Conservation (phyloP, 2,888 invertebrate species). For the Chironomus riparius region DNA sequence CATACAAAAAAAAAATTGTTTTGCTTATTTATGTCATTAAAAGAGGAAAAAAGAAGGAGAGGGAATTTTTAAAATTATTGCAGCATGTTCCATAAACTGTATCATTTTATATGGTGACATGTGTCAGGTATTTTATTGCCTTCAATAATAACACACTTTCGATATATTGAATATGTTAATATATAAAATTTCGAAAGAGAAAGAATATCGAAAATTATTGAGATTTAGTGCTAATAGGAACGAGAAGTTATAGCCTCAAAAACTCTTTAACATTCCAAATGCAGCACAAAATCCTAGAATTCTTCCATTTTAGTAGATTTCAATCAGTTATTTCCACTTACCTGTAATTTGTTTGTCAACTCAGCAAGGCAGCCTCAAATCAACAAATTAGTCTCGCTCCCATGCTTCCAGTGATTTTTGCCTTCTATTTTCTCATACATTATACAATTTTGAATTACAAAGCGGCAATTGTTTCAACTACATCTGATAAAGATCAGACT, state of each 20-base stretch:
- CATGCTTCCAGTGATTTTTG: neutral
- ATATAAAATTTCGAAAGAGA: neutral
- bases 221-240: too few species aligned
- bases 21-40: neutral
- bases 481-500: neutral
- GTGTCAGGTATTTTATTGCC: neutral
- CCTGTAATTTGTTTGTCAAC: neutral
- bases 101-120: neutral
- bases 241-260: too few species aligned
- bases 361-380: neutral
- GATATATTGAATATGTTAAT: too few species aligned
- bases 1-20: neutral
- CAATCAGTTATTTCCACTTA: neutral
- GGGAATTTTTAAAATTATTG: neutral
- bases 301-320: too few species aligned
- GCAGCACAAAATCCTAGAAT: neutral
- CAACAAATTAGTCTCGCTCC: neutral
- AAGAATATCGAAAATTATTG: too few species aligned
- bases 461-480: conserved; percentile 1
- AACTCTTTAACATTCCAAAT: neutral
- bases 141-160: neutral
- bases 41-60: too few species aligned
- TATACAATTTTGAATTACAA: neutral
- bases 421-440: neutral
- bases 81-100: neutral